phyloP scores from a whole-genome alignment of 2,888 invertebrate genomes.

The Volucella zonaria region DNA sequence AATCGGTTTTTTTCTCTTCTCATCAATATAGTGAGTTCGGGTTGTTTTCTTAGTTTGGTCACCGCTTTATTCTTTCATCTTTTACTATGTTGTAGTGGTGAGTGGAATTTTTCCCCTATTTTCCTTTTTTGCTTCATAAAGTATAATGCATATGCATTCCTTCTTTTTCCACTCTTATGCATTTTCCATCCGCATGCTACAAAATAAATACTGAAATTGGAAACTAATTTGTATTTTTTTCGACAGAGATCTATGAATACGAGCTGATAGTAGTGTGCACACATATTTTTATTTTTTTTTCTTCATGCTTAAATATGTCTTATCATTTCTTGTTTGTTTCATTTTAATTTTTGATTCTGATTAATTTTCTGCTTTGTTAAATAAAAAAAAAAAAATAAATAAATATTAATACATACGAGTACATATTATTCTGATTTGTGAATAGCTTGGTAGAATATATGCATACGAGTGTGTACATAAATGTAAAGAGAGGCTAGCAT shows the following conservation, averaged over 20 bases:
- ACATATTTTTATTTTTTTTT: background rate
- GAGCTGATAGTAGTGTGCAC: background rate
- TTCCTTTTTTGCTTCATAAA: slow-evolving; percentile 9
- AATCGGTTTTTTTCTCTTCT: background rate
- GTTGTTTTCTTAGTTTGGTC: slow-evolving; percentile 24
- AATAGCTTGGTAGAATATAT: too few species aligned
- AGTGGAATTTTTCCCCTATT: slow-evolving; percentile 29
- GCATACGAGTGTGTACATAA: too few species aligned
- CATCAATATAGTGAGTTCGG: slow-evolving; percentile 29
- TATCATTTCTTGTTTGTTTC: background rate
- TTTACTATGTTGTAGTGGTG: background rate
- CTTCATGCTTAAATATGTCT: slow-evolving; percentile 2
- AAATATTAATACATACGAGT: too few species aligned
- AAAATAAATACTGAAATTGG: slow-evolving; percentile 21
- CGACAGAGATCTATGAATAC: too few species aligned
- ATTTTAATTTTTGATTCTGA: background rate
- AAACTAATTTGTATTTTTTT: slow-evolving; percentile 33
- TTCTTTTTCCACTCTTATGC: background rate
- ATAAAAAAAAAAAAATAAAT: too few species aligned
- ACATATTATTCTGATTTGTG: too few species aligned
- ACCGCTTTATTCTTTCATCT: slow-evolving; percentile 16
- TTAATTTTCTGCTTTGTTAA: too few species aligned
- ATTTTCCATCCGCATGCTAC: background rate
- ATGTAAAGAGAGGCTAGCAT: too few species aligned
- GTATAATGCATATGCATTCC: slow-evolving; percentile 18